Base-by-base conservation (phyloP, 2,888 invertebrate species). In the Leucoma salicis region DNA sequence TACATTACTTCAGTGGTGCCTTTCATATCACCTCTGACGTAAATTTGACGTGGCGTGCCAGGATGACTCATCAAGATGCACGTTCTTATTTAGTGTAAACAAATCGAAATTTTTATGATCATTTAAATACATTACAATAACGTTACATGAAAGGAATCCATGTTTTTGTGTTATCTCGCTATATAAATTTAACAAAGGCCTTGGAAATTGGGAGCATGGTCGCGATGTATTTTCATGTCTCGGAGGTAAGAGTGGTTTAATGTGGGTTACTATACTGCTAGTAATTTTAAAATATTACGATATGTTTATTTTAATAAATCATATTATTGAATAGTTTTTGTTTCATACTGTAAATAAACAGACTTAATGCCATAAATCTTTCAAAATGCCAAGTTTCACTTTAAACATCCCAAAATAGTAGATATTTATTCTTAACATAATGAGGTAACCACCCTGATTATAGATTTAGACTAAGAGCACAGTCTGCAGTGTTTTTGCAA, bases 81-180 rank as follows among this genome's bases (percentile, higher is more conserved):
- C 15, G 42, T 35, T 21, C 29, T 39, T 51, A 51, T 58, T 63
- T 56, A 53, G 66, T 51, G 61, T 69, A 73, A 71, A 70, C 70
- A 70, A 60, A 65, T 59, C 57, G 51, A 57, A 50, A 61, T 59
- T 63, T 70, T 74, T 53, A 56, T 35, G 56, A 51, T 46, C 46
- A 48, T 59, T 46, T 21, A 51, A 52, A 51, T 59, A 59, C 52
- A 50, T 49, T 35, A 48, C 52, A 63, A 51, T 60, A 58, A 55
- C 52, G 35, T 15, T 34, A 52, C 45, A 53, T 60, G 51, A 56
- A 60, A 56, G 46, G 48, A 49, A 47, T 42, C 31, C 16, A 29
- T 41, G 46, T 52, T 54, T 13, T 41, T 50, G 44, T 57, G 46
- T 46, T 48, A 49, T 43, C n/a, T n/a, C 32, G 36, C 46, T 49